Percentiles rank a stretch among this genome's conserved stretches.
Conservation (phyloP, 2,888 invertebrate species). For the Lathronympha strigana region DNA sequence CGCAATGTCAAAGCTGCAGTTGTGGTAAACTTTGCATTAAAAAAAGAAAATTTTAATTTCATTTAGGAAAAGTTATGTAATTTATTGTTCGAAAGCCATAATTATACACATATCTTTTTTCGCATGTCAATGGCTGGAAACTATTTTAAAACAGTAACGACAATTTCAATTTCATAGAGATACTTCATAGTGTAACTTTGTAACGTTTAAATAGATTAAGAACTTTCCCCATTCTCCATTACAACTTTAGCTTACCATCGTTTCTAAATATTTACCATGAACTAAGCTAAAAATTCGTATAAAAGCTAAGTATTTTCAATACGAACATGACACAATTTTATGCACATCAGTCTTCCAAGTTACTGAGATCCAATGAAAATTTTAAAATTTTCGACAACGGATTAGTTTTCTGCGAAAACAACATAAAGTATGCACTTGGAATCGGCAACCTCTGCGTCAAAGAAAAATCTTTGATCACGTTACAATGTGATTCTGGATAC, state of each 20-base stretch:
- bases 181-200: slow-evolving; percentile 11
- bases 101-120: neutral
- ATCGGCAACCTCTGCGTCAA: no score
- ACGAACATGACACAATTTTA: neutral
- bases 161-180: neutral
- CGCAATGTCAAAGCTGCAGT: no score
- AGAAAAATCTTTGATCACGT: no score
- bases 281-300: no score
- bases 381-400: no score
- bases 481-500: no score
- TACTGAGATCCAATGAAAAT: neutral
- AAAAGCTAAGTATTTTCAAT: no score
- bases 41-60: no score
- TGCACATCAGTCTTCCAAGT: neutral
- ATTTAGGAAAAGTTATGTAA: no score
- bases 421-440: no score
- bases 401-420: no score
- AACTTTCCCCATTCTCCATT: neutral
- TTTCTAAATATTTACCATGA: neutral
- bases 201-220: neutral
- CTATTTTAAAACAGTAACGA: neutral
- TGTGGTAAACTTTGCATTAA: no score
- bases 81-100: neutral
- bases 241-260: neutral
- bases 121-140: neutral